These are phyloP conservation scores for Neolamprologus ventralis DNA, from an alignment of 2,113 vertebrate genomes.

Conservation along the genomic window DNA sequence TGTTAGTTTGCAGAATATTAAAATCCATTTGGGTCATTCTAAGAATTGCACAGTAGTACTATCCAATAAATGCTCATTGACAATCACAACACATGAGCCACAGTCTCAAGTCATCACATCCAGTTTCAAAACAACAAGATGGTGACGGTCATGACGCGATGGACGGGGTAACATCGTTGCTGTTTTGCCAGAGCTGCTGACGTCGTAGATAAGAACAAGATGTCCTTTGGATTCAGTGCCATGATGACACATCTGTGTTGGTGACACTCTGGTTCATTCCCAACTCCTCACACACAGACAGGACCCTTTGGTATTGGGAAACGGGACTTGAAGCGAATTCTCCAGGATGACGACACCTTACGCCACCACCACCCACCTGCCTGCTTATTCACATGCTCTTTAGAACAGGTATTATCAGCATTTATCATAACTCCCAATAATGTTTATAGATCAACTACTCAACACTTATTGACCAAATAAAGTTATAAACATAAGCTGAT, in stretches of 20 bases:
- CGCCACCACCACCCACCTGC: neutral
- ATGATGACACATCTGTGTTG: neutral
- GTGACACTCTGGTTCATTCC: neutral
- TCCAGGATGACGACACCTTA: neutral
- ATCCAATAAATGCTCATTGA: neutral
- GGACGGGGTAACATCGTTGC: neutral
- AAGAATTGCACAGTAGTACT: neutral
- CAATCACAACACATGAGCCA: neutral
- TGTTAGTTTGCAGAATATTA: neutral
- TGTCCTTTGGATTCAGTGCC: neutral
- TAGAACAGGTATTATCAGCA: too few species aligned
- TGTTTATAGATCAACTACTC: neutral
- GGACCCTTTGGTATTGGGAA: neutral
- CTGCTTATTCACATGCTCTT: neutral
- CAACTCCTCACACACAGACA: neutral
- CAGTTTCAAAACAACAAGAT: neutral
- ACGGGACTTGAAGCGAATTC: rapidly evolving
- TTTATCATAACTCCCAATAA: neutral
- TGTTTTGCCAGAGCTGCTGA: neutral
- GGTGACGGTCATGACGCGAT: neutral
- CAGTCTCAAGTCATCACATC: neutral
- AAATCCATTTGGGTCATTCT: rapidly evolving
- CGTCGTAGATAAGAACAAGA: neutral
- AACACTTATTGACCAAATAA: neutral
- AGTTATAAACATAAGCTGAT: neutral